Base-by-base conservation (phyloP, 2,113 vertebrate species). In the Turdus rufiventris region DNA sequence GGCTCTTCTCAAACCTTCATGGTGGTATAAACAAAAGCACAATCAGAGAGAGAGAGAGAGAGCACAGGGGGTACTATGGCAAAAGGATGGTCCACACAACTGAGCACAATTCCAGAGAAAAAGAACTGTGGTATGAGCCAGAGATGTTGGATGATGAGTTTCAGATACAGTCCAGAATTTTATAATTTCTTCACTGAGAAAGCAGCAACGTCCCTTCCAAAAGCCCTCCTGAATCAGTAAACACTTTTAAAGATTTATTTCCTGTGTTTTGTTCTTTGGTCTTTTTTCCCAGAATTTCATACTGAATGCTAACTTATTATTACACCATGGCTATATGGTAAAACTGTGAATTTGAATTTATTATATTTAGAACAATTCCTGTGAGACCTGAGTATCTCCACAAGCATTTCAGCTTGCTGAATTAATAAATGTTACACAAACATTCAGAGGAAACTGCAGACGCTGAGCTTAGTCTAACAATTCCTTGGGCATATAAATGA, bases 351-450 rank as follows among this genome's bases (percentile, higher is more conserved):
- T 82, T 62, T 10, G 9, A 70, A 89, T 85, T 72, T 88, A 34
- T 67, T 84, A 16, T 29, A 77, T 91, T 91, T 85, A 58, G 72
- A 93, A 29, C 67, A 79, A 76, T 85, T 95, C 60, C 71, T 87
- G 62, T 0, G 1, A 91, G 85, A 95, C 53, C 21, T 14, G 85
- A 78, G 63, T 42, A 57, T 73, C 60, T 96, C 91, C 61, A 66
- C 43, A 81, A 87, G 67, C 33, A 70, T 86, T 92, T 83, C 77
- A 86, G 72, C 57, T 80, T 78, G 31, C 33, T 82, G 66, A 91
- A 91, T 92, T 95, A 95, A 96, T 94, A 96, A 94, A 87, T 12
- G 16, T 78, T 94, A 93, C 61, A 83, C 33, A 93, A 89, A 93
- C 24, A 89, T 83, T 56, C 36, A 73, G 48, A 89, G 58, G 66